These are phyloP conservation scores for Ornithorhynchus anatinus DNA, from an alignment of 2,113 vertebrate genomes.

Conservation along the genomic window DNA sequence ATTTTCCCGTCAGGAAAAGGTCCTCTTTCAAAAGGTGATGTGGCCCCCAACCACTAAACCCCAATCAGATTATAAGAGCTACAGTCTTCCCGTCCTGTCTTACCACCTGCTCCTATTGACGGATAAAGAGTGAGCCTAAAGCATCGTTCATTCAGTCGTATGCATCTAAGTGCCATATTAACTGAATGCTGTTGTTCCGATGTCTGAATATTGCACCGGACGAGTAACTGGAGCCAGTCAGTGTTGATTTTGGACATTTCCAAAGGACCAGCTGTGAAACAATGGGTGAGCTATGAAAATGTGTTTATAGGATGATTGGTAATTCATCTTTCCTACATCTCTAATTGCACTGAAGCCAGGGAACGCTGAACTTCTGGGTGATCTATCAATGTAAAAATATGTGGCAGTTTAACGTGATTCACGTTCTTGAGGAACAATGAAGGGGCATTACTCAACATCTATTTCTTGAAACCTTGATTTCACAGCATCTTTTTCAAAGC, in stretches of 20 bases:
- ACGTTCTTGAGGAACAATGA: not conserved
- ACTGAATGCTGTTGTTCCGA: slow-evolving; percentile 20
- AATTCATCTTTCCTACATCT: slow-evolving; percentile 50
- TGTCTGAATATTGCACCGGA: slow-evolving; percentile 44
- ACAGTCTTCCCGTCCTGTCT: too few species aligned
- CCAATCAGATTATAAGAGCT: too few species aligned
- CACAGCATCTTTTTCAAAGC: not conserved
- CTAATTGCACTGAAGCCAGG: slow-evolving; percentile 11
- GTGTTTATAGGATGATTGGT: slow-evolving; percentile 16
- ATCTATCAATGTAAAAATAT: slow-evolving; percentile 39
- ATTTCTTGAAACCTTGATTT: not conserved
- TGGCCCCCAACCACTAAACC: too few species aligned
- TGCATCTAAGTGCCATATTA: slow-evolving; percentile 8
- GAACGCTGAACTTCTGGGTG: slow-evolving; percentile 23
- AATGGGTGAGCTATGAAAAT: slow-evolving; percentile 40
- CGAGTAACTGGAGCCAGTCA: slow-evolving; percentile 34
- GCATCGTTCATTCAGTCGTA: not conserved
- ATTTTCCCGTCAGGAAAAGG: too few species aligned
- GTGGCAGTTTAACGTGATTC: not conserved
- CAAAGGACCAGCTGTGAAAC: slow-evolving; percentile 23
- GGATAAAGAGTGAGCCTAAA: too few species aligned
- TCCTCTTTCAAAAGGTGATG: too few species aligned
- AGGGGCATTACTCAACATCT: not conserved
- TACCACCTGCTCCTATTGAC: too few species aligned
- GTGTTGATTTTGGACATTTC: slow-evolving; percentile 36